Evolutionary conservation across 2,797 vertebrate species (phyloP).

Genomic region (Xiphorhynchus erythropygius): DNA sequence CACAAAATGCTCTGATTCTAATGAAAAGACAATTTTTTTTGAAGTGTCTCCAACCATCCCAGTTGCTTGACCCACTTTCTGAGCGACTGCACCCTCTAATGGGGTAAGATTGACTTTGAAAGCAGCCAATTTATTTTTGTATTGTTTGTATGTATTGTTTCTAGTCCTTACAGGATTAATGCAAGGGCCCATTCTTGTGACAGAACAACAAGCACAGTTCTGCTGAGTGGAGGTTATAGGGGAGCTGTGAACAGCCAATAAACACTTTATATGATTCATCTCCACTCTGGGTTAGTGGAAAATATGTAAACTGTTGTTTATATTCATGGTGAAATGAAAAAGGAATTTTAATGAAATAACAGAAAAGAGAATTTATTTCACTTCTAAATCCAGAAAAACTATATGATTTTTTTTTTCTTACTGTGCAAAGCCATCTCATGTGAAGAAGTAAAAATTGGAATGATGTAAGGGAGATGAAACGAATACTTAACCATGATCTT

Average conservation of each 20-base stretch:
- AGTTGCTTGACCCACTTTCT: slow-evolving; percentile 14
- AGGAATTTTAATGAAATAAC: not conserved
- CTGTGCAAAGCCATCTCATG: not conserved
- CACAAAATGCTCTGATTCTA: not conserved
- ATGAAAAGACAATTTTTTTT: not conserved
- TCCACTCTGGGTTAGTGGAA: not conserved
- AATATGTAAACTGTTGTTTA: not conserved
- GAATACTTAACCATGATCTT: not conserved
- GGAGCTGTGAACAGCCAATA: not conserved
- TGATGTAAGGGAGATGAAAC: not conserved
- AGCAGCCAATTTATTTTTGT: not conserved
- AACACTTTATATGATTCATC: not conserved
- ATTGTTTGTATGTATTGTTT: not conserved
- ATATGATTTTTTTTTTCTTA: not conserved
- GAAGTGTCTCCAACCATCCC: not conserved
- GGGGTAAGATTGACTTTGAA: slow-evolving; percentile 34
- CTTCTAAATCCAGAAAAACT: not conserved
- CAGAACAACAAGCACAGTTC: not conserved
- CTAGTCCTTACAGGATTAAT: not conserved
- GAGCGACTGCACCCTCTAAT: slow-evolving; percentile 53
- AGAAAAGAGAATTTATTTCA: not conserved
- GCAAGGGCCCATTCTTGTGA: not conserved
- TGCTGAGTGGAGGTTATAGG: not conserved
- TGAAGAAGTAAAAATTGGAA: not conserved
- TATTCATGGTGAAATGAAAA: not conserved